Base-by-base conservation (phyloP, 2,888 invertebrate species). In the Parnassius mnemosyne region DNA sequence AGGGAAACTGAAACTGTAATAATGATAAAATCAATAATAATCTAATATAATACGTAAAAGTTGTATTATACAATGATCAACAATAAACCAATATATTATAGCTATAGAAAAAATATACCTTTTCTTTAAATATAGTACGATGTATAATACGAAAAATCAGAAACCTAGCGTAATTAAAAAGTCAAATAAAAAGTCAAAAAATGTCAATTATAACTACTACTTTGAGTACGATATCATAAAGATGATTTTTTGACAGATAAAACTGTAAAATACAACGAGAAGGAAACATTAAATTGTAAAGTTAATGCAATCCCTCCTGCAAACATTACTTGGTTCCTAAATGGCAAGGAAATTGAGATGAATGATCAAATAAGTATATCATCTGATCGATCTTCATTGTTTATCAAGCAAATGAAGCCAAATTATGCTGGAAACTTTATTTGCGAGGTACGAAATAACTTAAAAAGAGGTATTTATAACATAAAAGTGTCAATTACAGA, bases 251-350 rank as follows among this genome's bases (percentile, higher is more conserved):
- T 16, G n/a, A 13, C 53, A 62, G 61, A 62, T 62, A 57, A 62
- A 53, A 50, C 2, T 5, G 43, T 62, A 43, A 43, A 53, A 13
- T 62, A 53, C 43, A 43, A 57, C n/a, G 57, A 53, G 49, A 42
- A 53, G 43, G 61, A 41, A 42, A 53, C 49, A 43, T 50, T 62
- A 44, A 49, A 43, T 43, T 62, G 61, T 47, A 57, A 53, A 25
- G 61, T 62, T 13, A 53, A 53, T 7, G 25, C 61, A 9, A 42
- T 10, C 11, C 57, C 61, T 12, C 61, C 61, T 10, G 61, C 11
- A 10, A 62, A 49, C 44, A 43, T 62, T 11, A 57, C 49, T 13
- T 62, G 61, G 61, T 57, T 42, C 34, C n/a, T 53, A 20, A 62
- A 62, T 49, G 57, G 57, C 25, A 41, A 62, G n/a, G 13, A 49